Conservation (phyloP, 2,113 vertebrate species). For the Egretta garzetta region DNA sequence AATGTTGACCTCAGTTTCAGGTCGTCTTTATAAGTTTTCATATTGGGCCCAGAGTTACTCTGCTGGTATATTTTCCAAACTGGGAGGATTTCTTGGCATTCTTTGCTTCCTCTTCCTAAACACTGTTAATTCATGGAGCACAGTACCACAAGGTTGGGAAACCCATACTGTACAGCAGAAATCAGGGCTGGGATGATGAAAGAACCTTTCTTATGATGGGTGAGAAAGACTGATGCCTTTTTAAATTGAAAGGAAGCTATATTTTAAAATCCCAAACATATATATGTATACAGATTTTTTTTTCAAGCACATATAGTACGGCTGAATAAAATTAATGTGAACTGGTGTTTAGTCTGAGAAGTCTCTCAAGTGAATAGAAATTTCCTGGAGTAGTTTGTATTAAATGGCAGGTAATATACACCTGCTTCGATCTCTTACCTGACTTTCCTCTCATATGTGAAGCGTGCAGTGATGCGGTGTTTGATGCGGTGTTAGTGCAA, state of each 20-base stretch:
- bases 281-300: not conserved
- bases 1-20: not conserved
- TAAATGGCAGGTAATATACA: slow-evolving; percentile 6
- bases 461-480: rapidly evolving
- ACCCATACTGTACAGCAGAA: not conserved
- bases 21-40: not conserved
- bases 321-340: slow-evolving; percentile 54
- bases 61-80: not conserved
- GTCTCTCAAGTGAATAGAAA: slow-evolving; percentile 14
- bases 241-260: slow-evolving; percentile 51
- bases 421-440: slow-evolving; percentile 16
- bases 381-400: slow-evolving; percentile 39
- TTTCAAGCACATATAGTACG: not conserved
- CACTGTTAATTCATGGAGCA: not conserved
- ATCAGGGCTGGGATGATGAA: not conserved
- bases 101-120: not conserved
- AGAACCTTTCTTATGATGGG: slow-evolving; percentile 11
- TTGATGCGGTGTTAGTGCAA: not conserved
- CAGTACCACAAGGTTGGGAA: not conserved
- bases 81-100: not conserved
- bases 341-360: slow-evolving; percentile 28
- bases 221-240: slow-evolving; percentile 34
- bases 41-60: not conserved
- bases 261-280: slow-evolving; percentile 45
- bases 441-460: not conserved